These are phyloP conservation scores for Teleopsis dalmanni DNA, from an alignment of 1,140 invertebrate genomes.

Conservation along the genomic window DNA sequence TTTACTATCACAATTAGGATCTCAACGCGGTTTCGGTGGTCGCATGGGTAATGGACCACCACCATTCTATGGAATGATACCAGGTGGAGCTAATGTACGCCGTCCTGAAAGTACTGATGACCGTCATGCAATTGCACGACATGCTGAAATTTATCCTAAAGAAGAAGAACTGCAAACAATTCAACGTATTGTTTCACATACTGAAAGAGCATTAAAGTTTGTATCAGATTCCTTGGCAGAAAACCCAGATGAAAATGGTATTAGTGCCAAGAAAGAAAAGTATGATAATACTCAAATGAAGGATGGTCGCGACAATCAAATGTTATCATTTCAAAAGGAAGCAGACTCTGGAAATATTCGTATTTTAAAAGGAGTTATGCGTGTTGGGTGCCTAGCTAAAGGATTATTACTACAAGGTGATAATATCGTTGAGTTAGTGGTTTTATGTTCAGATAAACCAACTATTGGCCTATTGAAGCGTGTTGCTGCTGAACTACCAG, in stretches of 20 bases:
- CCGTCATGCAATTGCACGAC: constrained; percentile 86
- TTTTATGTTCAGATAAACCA: constrained; percentile 90
- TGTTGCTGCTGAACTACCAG: constrained; percentile 76
- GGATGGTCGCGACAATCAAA: constrained; percentile 68
- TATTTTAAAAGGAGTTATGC: constrained; percentile 91
- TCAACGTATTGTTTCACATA: constrained; percentile 86
- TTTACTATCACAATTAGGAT: constrained; percentile 38
- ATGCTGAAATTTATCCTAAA: constrained; percentile 87
- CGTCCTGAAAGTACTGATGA: constrained; percentile 87
- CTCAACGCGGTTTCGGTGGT: constrained; percentile 50
- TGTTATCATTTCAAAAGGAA: constrained; percentile 69
- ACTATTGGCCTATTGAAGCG: constrained; percentile 77
- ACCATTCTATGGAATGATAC: constrained; percentile 45
- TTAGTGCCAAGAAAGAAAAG: constrained; percentile 49
- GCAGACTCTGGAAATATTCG: constrained; percentile 60
- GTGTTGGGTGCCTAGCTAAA: constrained; percentile 91
- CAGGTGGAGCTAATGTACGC: constrained; percentile 47
- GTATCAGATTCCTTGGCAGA: constrained; percentile 85
- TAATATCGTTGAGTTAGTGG: constrained; percentile 82
- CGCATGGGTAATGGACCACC: constrained; percentile 42
- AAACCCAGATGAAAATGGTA: constrained; percentile 23
- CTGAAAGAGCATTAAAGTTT: constrained; percentile 87
- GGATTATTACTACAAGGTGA: constrained; percentile 83
- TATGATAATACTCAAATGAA: constrained; percentile 56
- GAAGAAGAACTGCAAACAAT: constrained; percentile 86